phyloP scores from a whole-genome alignment of 2,113 vertebrate species.

The Syngnathoides biaculeatus region DNA sequence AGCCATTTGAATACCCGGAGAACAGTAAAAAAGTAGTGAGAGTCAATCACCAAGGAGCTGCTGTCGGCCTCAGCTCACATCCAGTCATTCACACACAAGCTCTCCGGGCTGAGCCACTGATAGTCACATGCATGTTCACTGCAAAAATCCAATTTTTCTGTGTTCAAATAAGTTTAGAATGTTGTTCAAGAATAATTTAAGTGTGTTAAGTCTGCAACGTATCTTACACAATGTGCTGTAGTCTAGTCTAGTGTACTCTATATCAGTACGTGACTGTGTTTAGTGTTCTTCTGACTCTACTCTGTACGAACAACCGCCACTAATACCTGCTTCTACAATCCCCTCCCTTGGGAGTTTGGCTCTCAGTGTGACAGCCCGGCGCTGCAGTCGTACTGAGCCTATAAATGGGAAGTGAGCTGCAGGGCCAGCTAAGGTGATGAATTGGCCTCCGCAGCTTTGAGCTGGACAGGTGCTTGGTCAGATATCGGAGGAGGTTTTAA shows the following conservation, averaged over 20 bases:
- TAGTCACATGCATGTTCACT: too few species aligned
- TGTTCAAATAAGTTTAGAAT: too few species aligned
- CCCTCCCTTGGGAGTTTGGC: conserved; percentile 24
- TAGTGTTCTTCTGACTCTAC: background rate
- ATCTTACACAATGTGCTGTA: too few species aligned
- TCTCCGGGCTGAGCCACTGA: too few species aligned
- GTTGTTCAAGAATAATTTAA: background rate
- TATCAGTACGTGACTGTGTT: background rate
- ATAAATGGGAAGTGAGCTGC: conserved; percentile 41
- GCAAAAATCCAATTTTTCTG: too few species aligned
- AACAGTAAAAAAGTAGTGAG: background rate
- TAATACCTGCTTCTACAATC: background rate
- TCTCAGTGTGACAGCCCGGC: conserved; percentile 21
- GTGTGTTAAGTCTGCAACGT: background rate
- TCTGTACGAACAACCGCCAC: conserved; percentile 1
- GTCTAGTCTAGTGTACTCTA: too few species aligned
- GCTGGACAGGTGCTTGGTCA: conserved; percentile 55
- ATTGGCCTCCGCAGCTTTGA: conserved; percentile 53
- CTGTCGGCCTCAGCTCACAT: too few species aligned
- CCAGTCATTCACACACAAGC: too few species aligned
- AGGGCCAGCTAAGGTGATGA: conserved; percentile 47
- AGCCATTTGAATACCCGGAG: too few species aligned
- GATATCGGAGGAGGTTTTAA: conserved; percentile 63
- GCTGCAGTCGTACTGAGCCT: conserved; percentile 26
- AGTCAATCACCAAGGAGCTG: too few species aligned